Evolutionary conservation across 2,113 vertebrate species (phyloP).

Genomic region (Ammospiza nelsoni): DNA sequence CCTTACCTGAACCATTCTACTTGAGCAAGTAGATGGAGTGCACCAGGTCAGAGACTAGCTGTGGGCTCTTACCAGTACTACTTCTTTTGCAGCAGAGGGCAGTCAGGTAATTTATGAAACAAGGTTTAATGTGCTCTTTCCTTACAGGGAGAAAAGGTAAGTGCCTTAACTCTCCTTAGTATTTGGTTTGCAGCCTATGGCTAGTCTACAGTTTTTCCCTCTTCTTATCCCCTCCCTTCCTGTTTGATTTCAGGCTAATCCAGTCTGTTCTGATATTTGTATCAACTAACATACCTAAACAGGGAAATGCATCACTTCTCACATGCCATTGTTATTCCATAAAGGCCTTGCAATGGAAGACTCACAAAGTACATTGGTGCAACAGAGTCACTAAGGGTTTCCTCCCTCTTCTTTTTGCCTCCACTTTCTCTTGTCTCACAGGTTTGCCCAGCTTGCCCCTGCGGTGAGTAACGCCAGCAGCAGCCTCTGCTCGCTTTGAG

Average conservation of each 20-base stretch:
- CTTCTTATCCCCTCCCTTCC: constrained; percentile 18
- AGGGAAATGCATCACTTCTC: not conserved
- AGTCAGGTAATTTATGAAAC: constrained; percentile 37
- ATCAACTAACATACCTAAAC: not conserved
- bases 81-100: constrained; percentile 71
- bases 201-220: constrained; percentile 53
- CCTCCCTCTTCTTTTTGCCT: constrained; percentile 80
- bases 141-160: constrained; percentile 54
- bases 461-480: constrained; percentile 79
- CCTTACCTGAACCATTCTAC: constrained; percentile 69
- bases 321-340: not conserved
- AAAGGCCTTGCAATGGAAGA: constrained; percentile 90
- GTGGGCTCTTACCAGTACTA: constrained; percentile 76
- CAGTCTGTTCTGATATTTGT: not conserved
- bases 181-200: constrained; percentile 79
- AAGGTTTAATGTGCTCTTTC: constrained; percentile 19
- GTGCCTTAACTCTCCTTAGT: constrained; percentile 50
- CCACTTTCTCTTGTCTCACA: constrained; percentile 72
- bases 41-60: constrained; percentile 80
- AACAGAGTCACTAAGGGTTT: constrained; percentile 87
- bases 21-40: constrained; percentile 74
- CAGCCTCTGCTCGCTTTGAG: constrained; percentile 84
- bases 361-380: constrained; percentile 74
- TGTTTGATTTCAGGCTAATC: constrained; percentile 35
- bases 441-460: constrained; percentile 74